Percentiles rank a stretch among this genome's conserved stretches.
Evolutionary conservation across 1,140 invertebrate species (phyloP).

Genomic region (Drosophila ficusphila): DNA sequence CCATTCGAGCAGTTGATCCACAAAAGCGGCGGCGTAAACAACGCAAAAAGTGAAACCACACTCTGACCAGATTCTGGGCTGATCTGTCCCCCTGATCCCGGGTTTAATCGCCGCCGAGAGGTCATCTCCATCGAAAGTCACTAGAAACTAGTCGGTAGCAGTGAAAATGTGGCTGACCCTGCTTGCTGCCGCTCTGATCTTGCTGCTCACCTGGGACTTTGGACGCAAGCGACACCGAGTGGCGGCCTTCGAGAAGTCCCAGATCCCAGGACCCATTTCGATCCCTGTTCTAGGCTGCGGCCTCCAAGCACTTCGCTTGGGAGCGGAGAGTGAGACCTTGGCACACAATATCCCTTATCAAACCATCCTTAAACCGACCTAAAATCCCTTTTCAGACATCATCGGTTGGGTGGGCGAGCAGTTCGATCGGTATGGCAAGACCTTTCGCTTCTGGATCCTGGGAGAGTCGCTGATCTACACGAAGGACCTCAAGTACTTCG

Average conservation of each 20-base stretch:
- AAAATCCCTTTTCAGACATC: conserved; percentile 25
- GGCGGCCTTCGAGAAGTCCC: conserved; percentile 20
- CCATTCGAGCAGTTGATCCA: conserved; percentile 45
- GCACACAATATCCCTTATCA: neutral
- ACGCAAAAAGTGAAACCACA: conserved; percentile 25
- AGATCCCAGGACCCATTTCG: conserved; percentile 48
- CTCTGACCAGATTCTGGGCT: neutral
- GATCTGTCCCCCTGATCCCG: too few relatives aligned
- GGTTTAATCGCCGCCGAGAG: conserved; percentile 5
- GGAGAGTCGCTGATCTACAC: conserved; percentile 69
- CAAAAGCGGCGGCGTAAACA: conserved; percentile 42
- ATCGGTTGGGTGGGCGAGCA: conserved; percentile 36
- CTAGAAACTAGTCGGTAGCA: too few relatives aligned
- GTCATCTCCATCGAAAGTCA: conserved; percentile 2
- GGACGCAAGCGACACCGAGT: conserved; percentile 45
- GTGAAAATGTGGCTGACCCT: conserved; percentile 56
- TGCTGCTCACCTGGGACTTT: conserved; percentile 62
- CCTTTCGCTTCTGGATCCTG: conserved; percentile 86
- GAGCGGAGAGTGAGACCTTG: conserved; percentile 56
- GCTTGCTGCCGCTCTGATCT: conserved; percentile 29
- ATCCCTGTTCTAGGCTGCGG: conserved; percentile 56
- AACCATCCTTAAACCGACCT: neutral
- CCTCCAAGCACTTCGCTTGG: conserved; percentile 45
- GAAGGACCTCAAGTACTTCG: conserved; percentile 79
- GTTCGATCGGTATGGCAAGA: conserved; percentile 55